Base-by-base conservation (phyloP, 2,797 vertebrate species). In the Odontamblyopus lacepedii region DNA sequence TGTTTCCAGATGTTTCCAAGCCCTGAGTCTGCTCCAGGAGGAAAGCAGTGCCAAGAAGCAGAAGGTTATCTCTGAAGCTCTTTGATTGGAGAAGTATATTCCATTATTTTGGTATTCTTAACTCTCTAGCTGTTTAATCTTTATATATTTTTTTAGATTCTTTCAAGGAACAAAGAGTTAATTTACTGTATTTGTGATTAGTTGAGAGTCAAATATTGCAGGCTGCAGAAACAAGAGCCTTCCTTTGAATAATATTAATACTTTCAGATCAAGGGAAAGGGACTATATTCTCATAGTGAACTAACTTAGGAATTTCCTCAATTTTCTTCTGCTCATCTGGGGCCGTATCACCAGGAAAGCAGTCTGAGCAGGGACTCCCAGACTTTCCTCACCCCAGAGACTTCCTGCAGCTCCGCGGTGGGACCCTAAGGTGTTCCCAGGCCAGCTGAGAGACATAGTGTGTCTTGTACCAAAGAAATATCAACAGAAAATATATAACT, bases 1-100 rank as follows among this genome's bases (percentile, higher is more conserved):
- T 66, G 63, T 66, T 50, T 50, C 63, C 63, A 66, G 63, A 66
- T 66, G 63, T 66, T 66, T 66, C 26, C 29, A 16, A 66, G 38
- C 38, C 35, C 26, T 48, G 26, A 29, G 26, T 50, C 13, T 66
- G 63, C 26, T 48, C 13, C 2, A 2, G 2, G 63, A 29, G 63
- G 23, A 13, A 7, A 50, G n/a, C 23, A 9, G 27, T 29, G 41
- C 63, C n/a, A 50, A 66, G 23, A 66, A 66, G 15, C 19, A 48
- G 63, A 26, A 44, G 63, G 23, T 50, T 65, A 48, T 66, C 35
- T 26, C 35, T 19, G 16, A 32, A 8, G 29, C 29, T 32, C 30
- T 35, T 19, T 60, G 30, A 2, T 56, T 26, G 23, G 55, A 56
- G 51, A n/a, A 53, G 5, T 53, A 53, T 53, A 53, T 6, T 18